Base-by-base conservation (phyloP, 2,113 vertebrate genomes). In the Phyllostomus hastatus region DNA sequence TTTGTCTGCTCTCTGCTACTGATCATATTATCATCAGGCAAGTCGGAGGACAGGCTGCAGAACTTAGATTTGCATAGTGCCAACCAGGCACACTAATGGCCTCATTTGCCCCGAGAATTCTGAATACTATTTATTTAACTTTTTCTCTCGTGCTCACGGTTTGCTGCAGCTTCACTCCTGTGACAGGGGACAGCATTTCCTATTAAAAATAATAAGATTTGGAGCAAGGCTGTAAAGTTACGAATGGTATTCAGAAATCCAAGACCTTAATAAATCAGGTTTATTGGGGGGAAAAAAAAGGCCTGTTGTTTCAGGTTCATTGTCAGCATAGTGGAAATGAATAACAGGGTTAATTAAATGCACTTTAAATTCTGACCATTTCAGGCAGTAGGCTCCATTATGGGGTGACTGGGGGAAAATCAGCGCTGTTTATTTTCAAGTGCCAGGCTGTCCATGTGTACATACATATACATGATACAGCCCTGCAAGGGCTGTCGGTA, bases 331-430 rank as follows among this genome's bases (percentile, higher is more conserved):
- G 78, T 12, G 41, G 50, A 94, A 67, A 38, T 73, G 73, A 50
- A 38, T 93, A 89, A 54, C 12, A 57, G 17, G 78, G 15, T 92
- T 83, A 75, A 33, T 64, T 88, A 54, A 88, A 73, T 64, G 24
- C n/a, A 41, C 31, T 4, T 52, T 35, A 26, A n/a, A 54, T 48
- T 86, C 33, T 66, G 59, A n/a, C 66, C 24, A 5, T 79, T 78
- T 64, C 83, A 50, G 20, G 4, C 10, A 7, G 12, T 9, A 28
- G 43, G 2, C 69, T 61, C 31, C 10, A 2, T 48, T 31, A 20
- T n/a, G 5, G 19, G 6, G 1, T 15, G 0, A 19, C 0, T 1
- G 79, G 20, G 5, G 22, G 26, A 24, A 61, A 54, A 41, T 14
- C 38, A 16, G 6, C 20, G 31, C 52, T 79, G 41, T 16, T 52